phyloP scores from a whole-genome alignment of 2,113 vertebrate genomes.

The Cranoglanis bouderius region DNA sequence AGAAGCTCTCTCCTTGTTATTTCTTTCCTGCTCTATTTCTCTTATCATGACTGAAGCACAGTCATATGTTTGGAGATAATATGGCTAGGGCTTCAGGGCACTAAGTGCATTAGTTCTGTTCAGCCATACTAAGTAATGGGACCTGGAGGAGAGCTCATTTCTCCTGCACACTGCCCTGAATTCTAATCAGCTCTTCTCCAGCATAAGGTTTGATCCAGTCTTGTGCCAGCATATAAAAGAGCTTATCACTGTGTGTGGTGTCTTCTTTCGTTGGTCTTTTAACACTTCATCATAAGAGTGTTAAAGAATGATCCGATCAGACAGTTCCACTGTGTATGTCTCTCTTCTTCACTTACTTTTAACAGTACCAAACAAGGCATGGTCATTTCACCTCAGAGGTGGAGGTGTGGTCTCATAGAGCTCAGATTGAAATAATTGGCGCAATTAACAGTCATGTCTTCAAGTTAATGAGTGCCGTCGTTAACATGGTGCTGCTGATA shows the following conservation, averaged over 20 bases:
- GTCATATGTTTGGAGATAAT: constrained; percentile 44
- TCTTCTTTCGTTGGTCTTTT: neutral
- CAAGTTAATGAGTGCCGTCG: constrained; percentile 18
- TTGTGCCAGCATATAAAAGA: neutral
- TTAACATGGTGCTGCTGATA: constrained; percentile 1
- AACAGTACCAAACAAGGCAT: neutral
- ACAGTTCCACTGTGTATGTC: neutral
- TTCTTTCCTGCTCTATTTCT: constrained; percentile 22
- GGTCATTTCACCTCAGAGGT: constrained; percentile 14
- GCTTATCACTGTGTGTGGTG: neutral
- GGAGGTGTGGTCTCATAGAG: neutral
- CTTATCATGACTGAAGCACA: constrained; percentile 29
- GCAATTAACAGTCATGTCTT: neutral
- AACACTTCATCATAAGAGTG: neutral
- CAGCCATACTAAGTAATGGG: constrained; percentile 43
- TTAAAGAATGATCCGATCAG: neutral
- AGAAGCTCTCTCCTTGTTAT: neutral
- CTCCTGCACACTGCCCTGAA: constrained; percentile 42
- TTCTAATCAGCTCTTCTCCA: constrained; percentile 45
- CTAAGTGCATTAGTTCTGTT: constrained; percentile 54
- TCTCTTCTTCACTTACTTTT: neutral
- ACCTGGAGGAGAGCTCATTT: constrained; percentile 45
- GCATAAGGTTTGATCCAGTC: constrained; percentile 14
- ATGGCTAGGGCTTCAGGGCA: constrained; percentile 44
- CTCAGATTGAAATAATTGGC: constrained; percentile 21